Evolutionary conservation across 2,888 invertebrate species (phyloP).

Genomic region (Hirtodrosophila confusa): DNA sequence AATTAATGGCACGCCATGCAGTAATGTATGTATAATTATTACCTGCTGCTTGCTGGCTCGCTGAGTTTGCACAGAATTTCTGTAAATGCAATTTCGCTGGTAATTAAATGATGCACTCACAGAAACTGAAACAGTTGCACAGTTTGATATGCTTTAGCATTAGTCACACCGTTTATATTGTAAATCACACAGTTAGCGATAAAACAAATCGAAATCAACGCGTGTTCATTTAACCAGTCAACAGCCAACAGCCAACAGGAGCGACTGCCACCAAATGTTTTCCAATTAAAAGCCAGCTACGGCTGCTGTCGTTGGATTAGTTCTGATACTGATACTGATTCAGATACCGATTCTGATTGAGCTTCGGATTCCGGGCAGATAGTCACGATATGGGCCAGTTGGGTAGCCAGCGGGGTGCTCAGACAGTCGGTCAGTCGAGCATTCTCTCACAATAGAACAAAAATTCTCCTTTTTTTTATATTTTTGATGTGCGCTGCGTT

Average conservation of each 20-base stretch:
- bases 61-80: conserved; percentile 30
- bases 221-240: conserved; percentile 1
- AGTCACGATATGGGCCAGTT: conserved; percentile 52
- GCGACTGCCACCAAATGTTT: conserved; percentile 37
- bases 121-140: conserved; percentile 22
- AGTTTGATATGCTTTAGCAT: conserved; percentile 10
- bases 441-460: conserved; percentile 17
- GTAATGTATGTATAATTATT: conserved; percentile 51
- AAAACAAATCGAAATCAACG: conserved; percentile 42
- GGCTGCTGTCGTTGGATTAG: conserved; percentile 28
- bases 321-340: conserved; percentile 22
- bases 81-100: conserved; percentile 37
- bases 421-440: conserved; percentile 20
- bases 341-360: conserved; percentile 6
- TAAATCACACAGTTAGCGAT: conserved; percentile 39
- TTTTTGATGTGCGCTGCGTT: conserved; percentile 34
- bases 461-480: conserved; percentile 8
- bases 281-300: conserved; percentile 49
- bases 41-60: conserved; percentile 37
- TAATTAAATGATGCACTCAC: conserved; percentile 49
- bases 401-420: conserved; percentile 6
- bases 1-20: conserved; percentile 46
- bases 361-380: conserved; percentile 36
- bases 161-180: conserved; percentile 6
- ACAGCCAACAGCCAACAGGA: conserved; percentile 18